Evolutionary conservation across 2,888 invertebrate species (phyloP), one percentile per base, ranked within the genome.

Genomic region (Octonoba sinensis): DNA sequence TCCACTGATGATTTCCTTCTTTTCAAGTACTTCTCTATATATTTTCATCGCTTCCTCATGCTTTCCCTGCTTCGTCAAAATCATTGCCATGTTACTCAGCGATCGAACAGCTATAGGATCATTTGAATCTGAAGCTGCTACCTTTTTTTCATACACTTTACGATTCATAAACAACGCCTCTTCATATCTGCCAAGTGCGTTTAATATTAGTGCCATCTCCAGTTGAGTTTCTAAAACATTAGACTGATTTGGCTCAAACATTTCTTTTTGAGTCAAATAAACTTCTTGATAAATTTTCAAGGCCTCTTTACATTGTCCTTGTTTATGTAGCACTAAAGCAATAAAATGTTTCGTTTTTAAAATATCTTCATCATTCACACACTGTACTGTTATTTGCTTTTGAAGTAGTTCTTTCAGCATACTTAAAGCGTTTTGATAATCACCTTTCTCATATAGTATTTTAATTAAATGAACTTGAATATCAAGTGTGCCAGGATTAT

Each of bases 41-140:
- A 70, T 44, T 60, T 70, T 62, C n/a, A 70, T 36, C 13, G 77
- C 77, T 70, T 70, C 49, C 12, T 60, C 46, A 13, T 49, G 16
- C 15, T 73, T 56, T 2, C 44, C 47, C 27, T 51, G 69, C n/a
- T 64, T 12, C 3, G 6, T 22, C n/a, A 78, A 49, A 3, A 22
- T 51, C 24, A 62, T 36, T 15, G 27, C 27, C 18, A 69, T 69
- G 44, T 69, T 69, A 64, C 65, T 59, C 27, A 65, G 64, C 22
- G 54, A 16, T 1, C n/a, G 15, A n/a, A 66, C 16, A 13, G 22
- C 27, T 46, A 44, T 3, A 4, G 46, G 46, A 20, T 54, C 54
- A 20, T 16, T 11, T 18, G 18, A 6, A 54, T 15, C 20, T 20
- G 13, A 27, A 27, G 6, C 44, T 11, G 16, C 51, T 18, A 36